These are phyloP conservation scores for Rhinichthys osculus DNA, from an alignment of 2,797 vertebrate genomes.

Conservation along the genomic window DNA sequence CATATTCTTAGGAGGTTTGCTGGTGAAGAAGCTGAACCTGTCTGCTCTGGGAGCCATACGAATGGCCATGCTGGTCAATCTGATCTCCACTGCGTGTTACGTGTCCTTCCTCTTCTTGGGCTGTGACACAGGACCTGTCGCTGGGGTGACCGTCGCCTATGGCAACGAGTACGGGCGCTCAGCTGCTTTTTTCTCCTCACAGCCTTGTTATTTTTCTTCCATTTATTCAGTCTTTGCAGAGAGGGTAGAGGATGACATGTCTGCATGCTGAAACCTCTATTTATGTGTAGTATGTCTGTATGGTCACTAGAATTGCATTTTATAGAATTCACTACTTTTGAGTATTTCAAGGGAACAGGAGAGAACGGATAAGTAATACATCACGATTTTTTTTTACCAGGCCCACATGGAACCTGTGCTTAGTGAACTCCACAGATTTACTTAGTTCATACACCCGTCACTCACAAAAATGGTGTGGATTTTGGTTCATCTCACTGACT, in stretches of 20 bases:
- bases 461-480: neutral
- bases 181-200: conserved; percentile 30
- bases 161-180: conserved; percentile 86
- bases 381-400: neutral
- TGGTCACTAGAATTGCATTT: neutral
- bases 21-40: conserved; percentile 97
- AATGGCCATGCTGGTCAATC: conserved; percentile 98
- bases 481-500: neutral
- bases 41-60: conserved; percentile 94
- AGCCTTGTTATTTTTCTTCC: conserved; percentile 37
- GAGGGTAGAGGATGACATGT: conserved; percentile 5
- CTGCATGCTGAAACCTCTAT: conserved; percentile 7
- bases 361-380: neutral
- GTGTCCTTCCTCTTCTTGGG: conserved; percentile 98
- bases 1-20: conserved; percentile 95
- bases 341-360: neutral
- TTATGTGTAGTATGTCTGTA: neutral
- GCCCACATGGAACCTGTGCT: neutral
- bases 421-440: neutral
- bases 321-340: neutral
- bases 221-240: conserved; percentile 37
- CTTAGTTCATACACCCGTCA: neutral
- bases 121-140: conserved; percentile 94
- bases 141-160: conserved; percentile 92
- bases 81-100: conserved; percentile 96